Percentiles rank a stretch among this genome's conserved stretches.
Evolutionary conservation across 37 sponge, comb jelly and placozoan species (phyloP).

Genomic region (Dysidea cf. avara): DNA sequence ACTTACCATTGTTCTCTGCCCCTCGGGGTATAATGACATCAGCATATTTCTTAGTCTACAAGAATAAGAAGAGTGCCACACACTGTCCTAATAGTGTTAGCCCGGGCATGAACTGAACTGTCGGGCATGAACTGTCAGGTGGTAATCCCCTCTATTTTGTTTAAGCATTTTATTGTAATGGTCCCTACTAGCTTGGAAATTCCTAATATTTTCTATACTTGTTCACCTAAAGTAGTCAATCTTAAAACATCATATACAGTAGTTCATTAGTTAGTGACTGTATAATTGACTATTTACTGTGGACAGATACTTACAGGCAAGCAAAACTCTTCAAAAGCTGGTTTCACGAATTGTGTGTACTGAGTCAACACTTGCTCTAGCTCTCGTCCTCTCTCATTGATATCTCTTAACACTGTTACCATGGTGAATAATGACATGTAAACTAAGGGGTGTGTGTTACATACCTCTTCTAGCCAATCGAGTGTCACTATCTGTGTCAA

Average conservation of each 20-base stretch:
- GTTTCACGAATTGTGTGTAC: slow-evolving; percentile 89
- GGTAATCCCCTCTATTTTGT: no score
- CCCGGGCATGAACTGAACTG: no score
- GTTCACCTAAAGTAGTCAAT: no score
- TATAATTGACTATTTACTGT: not conserved
- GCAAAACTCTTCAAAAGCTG: slow-evolving; percentile 97
- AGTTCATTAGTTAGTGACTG: not conserved
- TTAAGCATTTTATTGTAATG: no score
- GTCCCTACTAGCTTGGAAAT: no score
- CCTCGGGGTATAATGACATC: slow-evolving; percentile 97
- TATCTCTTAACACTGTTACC: slow-evolving; percentile 78
- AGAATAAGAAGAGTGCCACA: no score
- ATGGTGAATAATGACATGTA: not conserved
- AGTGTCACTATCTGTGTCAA: slow-evolving; percentile 94
- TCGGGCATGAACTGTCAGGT: no score
- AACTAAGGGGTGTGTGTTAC: no score
- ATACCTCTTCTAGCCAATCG: slow-evolving; percentile 89
- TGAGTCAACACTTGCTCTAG: slow-evolving; percentile 78
- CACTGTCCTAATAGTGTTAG: no score
- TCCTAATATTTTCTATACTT: no score
- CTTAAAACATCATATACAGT: no score
- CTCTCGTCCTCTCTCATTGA: slow-evolving; percentile 75
- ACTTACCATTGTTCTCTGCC: slow-evolving; percentile 80
- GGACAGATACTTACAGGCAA: slow-evolving; percentile 89
- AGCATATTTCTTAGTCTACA: slow-evolving; percentile 94